phyloP scores from a whole-genome alignment of 2,113 vertebrate genomes.

The Oreocharis arfaki region DNA sequence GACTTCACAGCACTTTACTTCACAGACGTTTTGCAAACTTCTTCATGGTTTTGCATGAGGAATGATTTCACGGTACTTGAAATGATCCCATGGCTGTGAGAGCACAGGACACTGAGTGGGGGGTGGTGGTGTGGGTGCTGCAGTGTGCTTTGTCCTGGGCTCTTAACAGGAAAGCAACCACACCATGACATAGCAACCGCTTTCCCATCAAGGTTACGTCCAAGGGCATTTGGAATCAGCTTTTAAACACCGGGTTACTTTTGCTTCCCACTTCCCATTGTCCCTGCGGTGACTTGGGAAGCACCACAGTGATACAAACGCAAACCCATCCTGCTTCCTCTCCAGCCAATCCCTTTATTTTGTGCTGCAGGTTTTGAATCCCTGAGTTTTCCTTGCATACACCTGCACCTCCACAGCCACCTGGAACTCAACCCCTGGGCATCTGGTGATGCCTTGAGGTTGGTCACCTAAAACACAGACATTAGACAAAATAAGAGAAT shows the following conservation, averaged over 20 bases:
- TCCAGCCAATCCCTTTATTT: background rate
- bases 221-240: background rate
- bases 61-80: background rate
- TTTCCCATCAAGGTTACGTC: background rate
- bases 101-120: background rate
- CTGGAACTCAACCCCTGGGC: background rate
- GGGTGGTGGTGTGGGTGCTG: background rate
- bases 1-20: background rate
- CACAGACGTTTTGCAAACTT: background rate
- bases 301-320: rapidly evolving
- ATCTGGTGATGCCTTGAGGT: too few relatives aligned
- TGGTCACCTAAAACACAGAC: too few relatives aligned
- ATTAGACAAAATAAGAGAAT: too few relatives aligned
- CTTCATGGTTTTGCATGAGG: background rate
- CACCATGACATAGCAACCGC: background rate
- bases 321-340: background rate
- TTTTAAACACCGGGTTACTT: background rate
- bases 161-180: background rate
- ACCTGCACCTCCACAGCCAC: background rate
- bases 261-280: background rate
- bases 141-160: background rate
- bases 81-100: background rate
- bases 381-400: rapidly evolving
- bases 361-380: background rate
- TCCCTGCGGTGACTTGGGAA: background rate